Base-by-base conservation (phyloP, 2,888 invertebrate genomes). In the Clivina fossor region DNA sequence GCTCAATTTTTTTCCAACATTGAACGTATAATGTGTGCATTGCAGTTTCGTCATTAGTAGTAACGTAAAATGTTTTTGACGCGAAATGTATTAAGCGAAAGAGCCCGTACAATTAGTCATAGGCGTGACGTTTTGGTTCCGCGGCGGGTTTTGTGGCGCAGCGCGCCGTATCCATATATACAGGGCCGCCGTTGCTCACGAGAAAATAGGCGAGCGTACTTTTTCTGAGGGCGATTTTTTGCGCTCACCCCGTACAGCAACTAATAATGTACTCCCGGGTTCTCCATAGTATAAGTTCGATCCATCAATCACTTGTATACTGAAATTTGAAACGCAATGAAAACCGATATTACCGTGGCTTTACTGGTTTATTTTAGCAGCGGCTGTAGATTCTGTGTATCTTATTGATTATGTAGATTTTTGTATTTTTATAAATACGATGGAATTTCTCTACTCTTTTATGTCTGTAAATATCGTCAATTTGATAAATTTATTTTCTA, bases 21-120 rank as follows among this genome's bases (percentile, higher is more conserved):
- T n/a, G n/a, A n/a, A n/a, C n/a, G n/a, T n/a, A n/a, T n/a, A n/a
- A n/a, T n/a, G n/a, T n/a, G n/a, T 16, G 20, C 11, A 11, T 18
- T 19, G 19, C 20, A 1, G 11, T 19, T 2, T 28, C 37, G 41
- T 69, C 68, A 68, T 69, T 67, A 67, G 68, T 64, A n/a, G n/a
- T n/a, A n/a, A n/a, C n/a, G n/a, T n/a, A 65, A 68, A 68, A 66
- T 68, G 68, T 65, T 67, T 67, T 65, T 68, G 69, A 68, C 67
- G 65, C 62, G 61, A 66, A 64, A 66, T 68, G 68, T 67, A 68
- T 69, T 66, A 68, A 60, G 61, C 62, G 59, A 56, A 59, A 62
- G 63, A 37, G 63, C 62, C 62, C 59, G 57, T 64, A 65, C 68
- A 67, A 69, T 69, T 68, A 69, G 66, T 69, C 68, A 69, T 67